These are phyloP conservation scores for Drosophila burlai DNA, from an alignment of 1,140 invertebrate species.

Conservation along the genomic window DNA sequence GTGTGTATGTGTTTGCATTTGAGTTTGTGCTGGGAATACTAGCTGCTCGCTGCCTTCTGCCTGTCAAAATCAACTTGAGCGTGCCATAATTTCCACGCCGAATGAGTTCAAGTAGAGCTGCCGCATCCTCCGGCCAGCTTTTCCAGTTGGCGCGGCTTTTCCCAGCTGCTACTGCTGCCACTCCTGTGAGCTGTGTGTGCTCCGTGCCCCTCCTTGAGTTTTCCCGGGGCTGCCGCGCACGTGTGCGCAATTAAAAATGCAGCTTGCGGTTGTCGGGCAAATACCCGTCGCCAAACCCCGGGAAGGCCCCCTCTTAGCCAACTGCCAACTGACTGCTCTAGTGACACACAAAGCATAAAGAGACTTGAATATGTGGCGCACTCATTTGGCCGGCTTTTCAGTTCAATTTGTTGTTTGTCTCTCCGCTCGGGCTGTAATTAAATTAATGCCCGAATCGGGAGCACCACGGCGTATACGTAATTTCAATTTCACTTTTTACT, in stretches of 20 bases:
- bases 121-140: conserved; percentile 46
- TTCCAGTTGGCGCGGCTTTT: conserved; percentile 19
- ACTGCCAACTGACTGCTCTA: conserved; percentile 60
- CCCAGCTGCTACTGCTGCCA: conserved; percentile 1
- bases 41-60: conserved; percentile 34
- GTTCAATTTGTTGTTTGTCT: conserved; percentile 65
- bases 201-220: conserved; percentile 9
- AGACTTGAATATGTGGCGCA: conserved; percentile 52
- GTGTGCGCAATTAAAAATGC: conserved; percentile 82
- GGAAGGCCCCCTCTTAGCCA: conserved; percentile 12
- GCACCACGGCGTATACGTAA: conserved; percentile 65
- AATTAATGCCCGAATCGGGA: conserved; percentile 72
- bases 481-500: conserved; percentile 67
- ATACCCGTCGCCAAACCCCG: conserved; percentile 17
- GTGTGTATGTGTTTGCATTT: conserved; percentile 27
- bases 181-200: neutral
- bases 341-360: conserved; percentile 70
- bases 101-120: conserved; percentile 78
- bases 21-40: conserved; percentile 40
- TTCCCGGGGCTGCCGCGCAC: conserved; percentile 56
- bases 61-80: conserved; percentile 80
- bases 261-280: conserved; percentile 76
- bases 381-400: conserved; percentile 60
- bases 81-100: conserved; percentile 74
- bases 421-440: conserved; percentile 55